These are phyloP conservation scores for Gymnopithys bicolor DNA, from an alignment of 2,797 vertebrate genomes.

Conservation along the genomic window DNA sequence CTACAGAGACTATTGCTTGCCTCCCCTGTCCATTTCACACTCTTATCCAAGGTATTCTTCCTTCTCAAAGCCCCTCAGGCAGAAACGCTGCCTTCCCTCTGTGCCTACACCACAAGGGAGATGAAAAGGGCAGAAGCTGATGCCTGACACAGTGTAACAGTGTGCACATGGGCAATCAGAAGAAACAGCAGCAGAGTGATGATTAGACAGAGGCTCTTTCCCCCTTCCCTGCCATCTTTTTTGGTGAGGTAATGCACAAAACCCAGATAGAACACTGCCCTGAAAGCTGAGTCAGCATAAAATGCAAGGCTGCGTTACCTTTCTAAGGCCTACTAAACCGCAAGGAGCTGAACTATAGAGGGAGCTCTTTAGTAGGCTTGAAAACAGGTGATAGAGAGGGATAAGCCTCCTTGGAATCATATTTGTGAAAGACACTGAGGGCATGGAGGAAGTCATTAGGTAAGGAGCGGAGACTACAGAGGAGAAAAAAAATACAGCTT, in stretches of 20 bases:
- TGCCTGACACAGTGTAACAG: neutral
- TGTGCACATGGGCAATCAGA: rapidly evolving
- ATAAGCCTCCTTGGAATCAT: neutral
- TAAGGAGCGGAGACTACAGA: neutral
- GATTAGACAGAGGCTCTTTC: neutral
- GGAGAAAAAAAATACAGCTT: neutral
- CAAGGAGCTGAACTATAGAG: neutral
- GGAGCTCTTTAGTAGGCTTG: neutral
- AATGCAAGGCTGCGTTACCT: neutral
- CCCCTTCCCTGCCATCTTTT: neutral
- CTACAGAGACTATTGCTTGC: neutral
- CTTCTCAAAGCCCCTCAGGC: neutral
- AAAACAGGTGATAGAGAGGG: neutral
- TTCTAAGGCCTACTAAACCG: neutral
- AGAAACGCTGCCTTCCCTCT: neutral
- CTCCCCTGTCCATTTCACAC: neutral
- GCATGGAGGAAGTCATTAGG: neutral
- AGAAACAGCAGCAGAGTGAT: neutral
- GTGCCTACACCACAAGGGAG: rapidly evolving
- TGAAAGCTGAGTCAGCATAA: neutral
- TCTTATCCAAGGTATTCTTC: neutral
- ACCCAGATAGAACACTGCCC: neutral
- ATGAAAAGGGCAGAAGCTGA: neutral
- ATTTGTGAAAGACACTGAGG: neutral
- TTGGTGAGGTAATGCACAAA: neutral